Percentiles rank a stretch among this genome's conserved stretches.
phyloP scores from a whole-genome alignment of 2,888 invertebrate genomes.

The Euzophera pinguis region DNA sequence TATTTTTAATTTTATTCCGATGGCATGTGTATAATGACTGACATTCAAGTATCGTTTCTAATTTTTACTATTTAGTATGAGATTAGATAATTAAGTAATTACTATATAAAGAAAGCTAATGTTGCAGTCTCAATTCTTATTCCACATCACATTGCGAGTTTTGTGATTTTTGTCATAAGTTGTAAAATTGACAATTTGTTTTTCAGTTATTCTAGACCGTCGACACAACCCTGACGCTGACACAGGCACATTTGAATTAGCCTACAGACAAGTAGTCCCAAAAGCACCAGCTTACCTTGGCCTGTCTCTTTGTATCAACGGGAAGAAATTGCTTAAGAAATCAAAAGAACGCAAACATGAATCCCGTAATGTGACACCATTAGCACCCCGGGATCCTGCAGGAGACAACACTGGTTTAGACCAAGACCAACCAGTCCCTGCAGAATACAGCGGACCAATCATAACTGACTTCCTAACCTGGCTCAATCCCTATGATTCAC shows the following conservation, averaged over 20 bases:
- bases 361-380: slow-evolving; percentile 47
- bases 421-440: slow-evolving; percentile 53
- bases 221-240: slow-evolving; percentile 85
- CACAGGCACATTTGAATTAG: slow-evolving; percentile 89
- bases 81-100: too few species aligned
- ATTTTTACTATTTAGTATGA: too few species aligned
- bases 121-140: too few species aligned
- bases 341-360: slow-evolving; percentile 60
- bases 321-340: slow-evolving; percentile 80
- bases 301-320: slow-evolving; percentile 84
- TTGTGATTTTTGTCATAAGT: too few species aligned
- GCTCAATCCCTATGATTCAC: slow-evolving; percentile 75
- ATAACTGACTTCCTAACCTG: slow-evolving; percentile 85
- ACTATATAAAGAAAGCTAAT: too few species aligned
- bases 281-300: slow-evolving; percentile 91
- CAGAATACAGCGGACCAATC: slow-evolving; percentile 82
- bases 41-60: too few species aligned
- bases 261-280: slow-evolving; percentile 88
- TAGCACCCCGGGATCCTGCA: slow-evolving; percentile 45
- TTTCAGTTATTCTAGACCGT: slow-evolving; percentile 88
- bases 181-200: slow-evolving; percentile 14
- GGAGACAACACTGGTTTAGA: slow-evolving; percentile 44
- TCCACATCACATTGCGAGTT: too few species aligned
- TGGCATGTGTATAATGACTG: too few species aligned
- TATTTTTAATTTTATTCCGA: too few species aligned